These are phyloP conservation scores for Gymnocypris eckloni DNA, from an alignment of 2,797 vertebrate species.

Conservation along the genomic window DNA sequence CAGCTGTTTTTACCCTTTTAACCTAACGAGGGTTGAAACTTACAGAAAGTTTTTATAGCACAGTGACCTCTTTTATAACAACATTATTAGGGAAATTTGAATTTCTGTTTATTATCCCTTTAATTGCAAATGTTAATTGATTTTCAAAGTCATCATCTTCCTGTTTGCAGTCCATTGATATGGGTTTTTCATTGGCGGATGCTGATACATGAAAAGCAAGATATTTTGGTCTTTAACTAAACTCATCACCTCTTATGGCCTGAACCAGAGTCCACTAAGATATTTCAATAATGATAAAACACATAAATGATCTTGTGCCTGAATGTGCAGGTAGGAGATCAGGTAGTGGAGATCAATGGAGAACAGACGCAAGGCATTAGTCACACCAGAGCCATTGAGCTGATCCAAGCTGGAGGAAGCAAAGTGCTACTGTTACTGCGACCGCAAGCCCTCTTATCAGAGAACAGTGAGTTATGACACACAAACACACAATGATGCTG, in stretches of 20 bases:
- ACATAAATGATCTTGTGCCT: neutral
- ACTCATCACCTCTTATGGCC: neutral
- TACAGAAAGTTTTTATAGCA: neutral
- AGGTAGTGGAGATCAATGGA: slow-evolving; percentile 98
- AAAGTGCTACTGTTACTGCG: slow-evolving; percentile 92
- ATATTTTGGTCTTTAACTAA: neutral
- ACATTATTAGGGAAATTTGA: neutral
- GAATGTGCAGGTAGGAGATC: slow-evolving; percentile 90
- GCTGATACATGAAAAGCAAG: neutral
- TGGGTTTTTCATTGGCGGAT: neutral
- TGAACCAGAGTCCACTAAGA: neutral
- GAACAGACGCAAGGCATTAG: slow-evolving; percentile 98
- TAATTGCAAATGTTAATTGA: neutral
- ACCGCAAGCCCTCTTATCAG: slow-evolving; percentile 91
- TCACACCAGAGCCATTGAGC: slow-evolving; percentile 95
- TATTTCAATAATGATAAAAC: neutral
- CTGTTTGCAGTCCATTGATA: neutral
- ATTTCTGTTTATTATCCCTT: neutral
- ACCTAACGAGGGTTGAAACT: neutral
- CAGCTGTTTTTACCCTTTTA: neutral
- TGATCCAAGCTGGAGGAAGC: slow-evolving; percentile 95
- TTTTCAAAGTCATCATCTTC: neutral
- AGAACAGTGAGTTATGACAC: slow-evolving; percentile 84
- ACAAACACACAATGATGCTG: neutral
- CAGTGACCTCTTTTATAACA: neutral